Base-by-base conservation (phyloP, 1,140 invertebrate species). In the Apocrypta bakeri region DNA sequence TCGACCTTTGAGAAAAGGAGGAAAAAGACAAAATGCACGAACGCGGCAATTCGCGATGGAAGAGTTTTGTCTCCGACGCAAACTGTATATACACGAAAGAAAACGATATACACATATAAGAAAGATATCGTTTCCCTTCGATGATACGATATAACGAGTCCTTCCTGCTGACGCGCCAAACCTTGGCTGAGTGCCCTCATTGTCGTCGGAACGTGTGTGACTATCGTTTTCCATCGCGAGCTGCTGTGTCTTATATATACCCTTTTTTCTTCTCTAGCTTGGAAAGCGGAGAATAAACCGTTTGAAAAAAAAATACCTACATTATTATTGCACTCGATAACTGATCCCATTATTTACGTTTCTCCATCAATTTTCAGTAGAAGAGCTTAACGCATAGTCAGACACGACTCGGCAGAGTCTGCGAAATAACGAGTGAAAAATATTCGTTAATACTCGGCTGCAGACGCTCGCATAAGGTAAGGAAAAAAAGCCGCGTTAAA, bases 131-230 rank as follows among this genome's bases (percentile, higher is more conserved):
- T 86, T 84, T 84, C 77, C 85, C 83, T 56, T 84, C 82, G 31
- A 82, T 82, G 83, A 76, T 84, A 86, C 85, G 81, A 84, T 84
- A 85, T 87, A 87, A 87, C 87, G 84, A 87, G 83, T 83, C 83
- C 83, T 83, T 87, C 79, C 81, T 86, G 87, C 85, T 86, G 87
- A 87, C 84, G 63, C 74, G 69, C 83, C 66, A 72, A 81, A 83
- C 48, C 48, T 66, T 83, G 29, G 33, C 68, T 77, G 74, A 87
- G 86, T 87, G 81, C 86, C 86, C 81, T 87, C 85, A 87, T 87
- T 84, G 77, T 80, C 73, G 83, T 25, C 25, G 77, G 80, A 86
- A 69, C n/a, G n/a, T n/a, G n/a, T n/a, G n/a, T n/a, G n/a, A n/a
- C n/a, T n/a, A n/a, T 86, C 77, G 63, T 77, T 84, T 79, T 56